A percentile compares a stretch with the other conserved stretches of the same genome.
phyloP scores from a whole-genome alignment of 2,113 vertebrate species.

The Microtus montanus region DNA sequence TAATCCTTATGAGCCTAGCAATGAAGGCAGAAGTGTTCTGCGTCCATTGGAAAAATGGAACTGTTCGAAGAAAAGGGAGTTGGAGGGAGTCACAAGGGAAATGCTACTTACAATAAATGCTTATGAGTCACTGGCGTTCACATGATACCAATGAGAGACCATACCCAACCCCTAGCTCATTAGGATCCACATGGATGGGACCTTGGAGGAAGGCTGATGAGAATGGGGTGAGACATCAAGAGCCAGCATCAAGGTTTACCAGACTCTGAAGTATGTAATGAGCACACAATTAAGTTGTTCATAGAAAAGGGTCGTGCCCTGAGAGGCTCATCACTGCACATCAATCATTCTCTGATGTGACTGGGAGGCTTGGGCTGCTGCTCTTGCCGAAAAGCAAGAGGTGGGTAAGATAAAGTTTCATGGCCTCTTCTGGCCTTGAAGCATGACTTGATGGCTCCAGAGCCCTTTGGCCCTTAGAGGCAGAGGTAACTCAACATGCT shows the following conservation, averaged over 20 bases:
- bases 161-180: neutral
- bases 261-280: neutral
- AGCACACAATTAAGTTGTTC: slow-evolving; percentile 30
- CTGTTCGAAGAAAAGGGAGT: neutral
- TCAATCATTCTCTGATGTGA: neutral
- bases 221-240: neutral
- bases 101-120: too few species aligned
- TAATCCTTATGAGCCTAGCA: neutral
- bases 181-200: neutral
- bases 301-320: neutral
- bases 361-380: neutral
- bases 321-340: neutral
- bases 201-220: neutral
- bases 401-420: neutral
- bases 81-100: neutral
- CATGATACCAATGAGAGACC: neutral
- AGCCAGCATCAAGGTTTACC: neutral
- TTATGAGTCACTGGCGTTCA: neutral
- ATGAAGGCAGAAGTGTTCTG: neutral
- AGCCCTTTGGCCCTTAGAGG: neutral
- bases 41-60: neutral
- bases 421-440: neutral
- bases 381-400: neutral
- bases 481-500: neutral
- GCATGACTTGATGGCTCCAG: neutral